phyloP scores from a whole-genome alignment of 2,113 vertebrate genomes.

The Synchiropus splendidus region DNA sequence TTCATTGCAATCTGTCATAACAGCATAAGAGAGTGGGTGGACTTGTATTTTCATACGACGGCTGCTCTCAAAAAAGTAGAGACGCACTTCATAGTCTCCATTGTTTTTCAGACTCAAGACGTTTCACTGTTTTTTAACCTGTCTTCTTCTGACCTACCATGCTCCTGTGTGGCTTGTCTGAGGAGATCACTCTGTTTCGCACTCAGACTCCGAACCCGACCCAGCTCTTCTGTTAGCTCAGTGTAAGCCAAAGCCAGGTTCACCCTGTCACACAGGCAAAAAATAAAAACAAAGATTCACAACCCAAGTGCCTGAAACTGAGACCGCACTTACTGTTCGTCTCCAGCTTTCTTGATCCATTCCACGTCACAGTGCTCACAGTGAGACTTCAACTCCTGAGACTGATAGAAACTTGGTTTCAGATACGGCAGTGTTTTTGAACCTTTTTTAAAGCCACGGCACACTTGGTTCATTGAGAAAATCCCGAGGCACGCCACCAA shows the following conservation, averaged over 20 bases:
- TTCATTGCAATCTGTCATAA: not conserved
- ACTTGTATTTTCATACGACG: not conserved
- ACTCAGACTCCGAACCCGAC: constrained; percentile 69
- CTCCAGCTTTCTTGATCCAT: constrained; percentile 85
- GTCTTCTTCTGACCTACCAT: constrained; percentile 12
- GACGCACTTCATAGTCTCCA: no score
- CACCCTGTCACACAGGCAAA: constrained; percentile 61
- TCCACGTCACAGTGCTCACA: constrained; percentile 72
- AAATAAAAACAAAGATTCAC: not conserved
- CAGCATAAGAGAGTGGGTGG: not conserved
- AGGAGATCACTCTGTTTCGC: constrained; percentile 77
- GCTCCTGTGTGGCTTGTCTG: constrained; percentile 69
- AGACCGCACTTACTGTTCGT: constrained; percentile 77
- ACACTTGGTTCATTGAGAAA: no score
- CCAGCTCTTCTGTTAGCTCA: constrained; percentile 81
- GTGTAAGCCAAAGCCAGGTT: constrained; percentile 86
- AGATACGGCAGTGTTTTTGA: no score
- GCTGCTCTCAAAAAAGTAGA: no score
- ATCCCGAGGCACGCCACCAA: no score
- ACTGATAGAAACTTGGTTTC: no score
- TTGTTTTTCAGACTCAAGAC: no score
- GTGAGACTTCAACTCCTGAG: constrained; percentile 31
- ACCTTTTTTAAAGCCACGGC: no score
- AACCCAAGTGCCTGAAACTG: not conserved
- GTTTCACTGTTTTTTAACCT: not conserved